A percentile compares a stretch with the other conserved stretches of the same genome.
phyloP scores from a whole-genome alignment of 2,888 invertebrate species.

The Leptothorax acervorum region DNA sequence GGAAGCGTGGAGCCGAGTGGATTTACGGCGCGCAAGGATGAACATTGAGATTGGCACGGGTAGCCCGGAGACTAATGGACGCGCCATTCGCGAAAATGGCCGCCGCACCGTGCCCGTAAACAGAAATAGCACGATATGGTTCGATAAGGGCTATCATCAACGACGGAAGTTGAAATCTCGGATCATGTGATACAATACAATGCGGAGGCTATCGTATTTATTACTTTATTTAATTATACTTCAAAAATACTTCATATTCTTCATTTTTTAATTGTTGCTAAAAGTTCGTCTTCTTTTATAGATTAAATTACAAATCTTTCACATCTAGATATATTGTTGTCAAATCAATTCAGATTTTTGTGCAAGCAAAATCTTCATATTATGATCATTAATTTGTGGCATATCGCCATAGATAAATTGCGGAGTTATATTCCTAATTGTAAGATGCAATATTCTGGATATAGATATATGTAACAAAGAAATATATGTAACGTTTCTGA shows the following conservation, averaged over 20 bases:
- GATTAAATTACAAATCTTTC: neutral
- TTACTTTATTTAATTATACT: neutral
- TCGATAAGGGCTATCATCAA: constrained; percentile 63
- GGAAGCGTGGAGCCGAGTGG: constrained; percentile 64
- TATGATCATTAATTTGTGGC: neutral
- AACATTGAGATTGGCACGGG: constrained; percentile 71
- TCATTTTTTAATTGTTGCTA: neutral
- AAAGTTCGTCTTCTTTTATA: neutral
- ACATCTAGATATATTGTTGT: neutral
- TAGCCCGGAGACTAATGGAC: constrained; percentile 73
- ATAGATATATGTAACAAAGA: neutral
- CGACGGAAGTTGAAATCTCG: constrained; percentile 2
- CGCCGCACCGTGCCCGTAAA: constrained; percentile 67
- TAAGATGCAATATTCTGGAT: neutral
- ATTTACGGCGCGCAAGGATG: constrained; percentile 66
- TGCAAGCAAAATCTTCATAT: neutral
- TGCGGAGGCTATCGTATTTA: neutral
- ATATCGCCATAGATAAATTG: neutral
- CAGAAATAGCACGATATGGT: constrained; percentile 67
- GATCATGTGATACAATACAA: neutral
- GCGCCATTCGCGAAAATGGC: constrained; percentile 65
- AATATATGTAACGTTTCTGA: neutral
- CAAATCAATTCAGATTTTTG: constrained; percentile 24
- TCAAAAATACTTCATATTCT: neutral
- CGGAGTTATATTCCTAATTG: neutral